Evolutionary conservation across 2,888 invertebrate species (phyloP).

Genomic region (Epiperipatus broadwayi): DNA sequence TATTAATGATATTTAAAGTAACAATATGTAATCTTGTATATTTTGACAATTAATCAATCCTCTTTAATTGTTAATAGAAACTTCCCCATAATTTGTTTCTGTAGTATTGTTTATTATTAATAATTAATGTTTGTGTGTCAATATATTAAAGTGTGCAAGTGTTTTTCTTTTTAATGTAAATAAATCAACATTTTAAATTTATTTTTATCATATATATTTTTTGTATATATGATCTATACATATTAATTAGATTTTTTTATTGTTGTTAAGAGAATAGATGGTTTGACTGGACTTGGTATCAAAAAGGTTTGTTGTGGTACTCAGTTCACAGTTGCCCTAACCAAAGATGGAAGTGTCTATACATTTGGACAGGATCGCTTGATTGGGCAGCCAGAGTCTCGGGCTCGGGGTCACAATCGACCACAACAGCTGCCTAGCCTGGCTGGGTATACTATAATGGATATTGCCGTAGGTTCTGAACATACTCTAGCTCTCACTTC

Average conservation of each 20-base stretch:
- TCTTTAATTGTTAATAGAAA: too few species aligned
- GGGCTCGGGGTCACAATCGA: conserved; percentile 32
- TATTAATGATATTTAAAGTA: too few species aligned
- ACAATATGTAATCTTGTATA: too few species aligned
- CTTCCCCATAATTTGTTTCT: too few species aligned
- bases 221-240: conserved; percentile 1
- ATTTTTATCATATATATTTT: neutral
- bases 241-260: conserved; percentile 10
- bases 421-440: conserved; percentile 36
- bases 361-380: conserved; percentile 42
- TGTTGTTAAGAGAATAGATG: conserved; percentile 32
- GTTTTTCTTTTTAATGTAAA: neutral
- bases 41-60: too few species aligned
- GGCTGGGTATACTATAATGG: conserved; percentile 34
- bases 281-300: conserved; percentile 35
- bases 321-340: conserved; percentile 42
- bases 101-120: too few species aligned
- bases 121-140: conserved; percentile 1
- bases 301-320: conserved; percentile 43
- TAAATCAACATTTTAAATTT: neutral
- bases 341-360: conserved; percentile 38
- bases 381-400: conserved; percentile 37
- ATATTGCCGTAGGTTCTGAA: conserved; percentile 41
- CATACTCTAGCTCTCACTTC: conserved; percentile 38
- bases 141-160: too few species aligned